Conservation (phyloP, 2,888 invertebrate genomes). For the Polymixis lichenea region DNA sequence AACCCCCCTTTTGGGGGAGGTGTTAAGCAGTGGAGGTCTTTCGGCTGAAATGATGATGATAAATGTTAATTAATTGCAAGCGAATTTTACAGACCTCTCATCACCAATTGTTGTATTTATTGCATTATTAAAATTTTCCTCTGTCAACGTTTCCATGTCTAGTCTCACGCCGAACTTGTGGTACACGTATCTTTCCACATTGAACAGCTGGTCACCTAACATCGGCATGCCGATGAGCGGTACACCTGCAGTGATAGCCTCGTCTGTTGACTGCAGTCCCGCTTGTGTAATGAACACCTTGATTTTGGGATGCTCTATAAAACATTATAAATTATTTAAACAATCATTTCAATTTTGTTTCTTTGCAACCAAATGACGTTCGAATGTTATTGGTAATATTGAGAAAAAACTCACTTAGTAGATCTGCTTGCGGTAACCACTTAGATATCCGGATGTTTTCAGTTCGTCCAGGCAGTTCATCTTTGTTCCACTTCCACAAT, state of each 20-base stretch:
- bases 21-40: too few relatives aligned
- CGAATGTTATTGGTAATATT: neutral
- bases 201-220: conserved; percentile 81
- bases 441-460: conserved; percentile 76
- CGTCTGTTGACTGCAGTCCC: conserved; percentile 82
- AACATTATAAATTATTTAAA: neutral
- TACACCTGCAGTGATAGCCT: conserved; percentile 80
- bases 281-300: conserved; percentile 84
- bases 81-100: too few relatives aligned
- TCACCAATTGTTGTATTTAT: conserved; percentile 66
- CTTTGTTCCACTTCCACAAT: conserved; percentile 79
- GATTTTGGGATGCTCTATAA: conserved; percentile 82
- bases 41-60: too few relatives aligned
- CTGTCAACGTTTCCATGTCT: conserved; percentile 71
- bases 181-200: conserved; percentile 74
- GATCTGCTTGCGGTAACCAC: conserved; percentile 80
- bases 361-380: neutral
- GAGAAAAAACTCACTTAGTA: conserved; percentile 63
- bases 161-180: conserved; percentile 74
- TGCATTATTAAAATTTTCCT: conserved; percentile 66
- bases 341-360: neutral
- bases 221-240: conserved; percentile 83
- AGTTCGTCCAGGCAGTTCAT: conserved; percentile 71
- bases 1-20: too few relatives aligned
- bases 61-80: too few relatives aligned